Percentiles rank a stretch among this genome's conserved stretches.
Conservation (phyloP, 2,797 vertebrate genomes). For the Smutsia gigantea region DNA sequence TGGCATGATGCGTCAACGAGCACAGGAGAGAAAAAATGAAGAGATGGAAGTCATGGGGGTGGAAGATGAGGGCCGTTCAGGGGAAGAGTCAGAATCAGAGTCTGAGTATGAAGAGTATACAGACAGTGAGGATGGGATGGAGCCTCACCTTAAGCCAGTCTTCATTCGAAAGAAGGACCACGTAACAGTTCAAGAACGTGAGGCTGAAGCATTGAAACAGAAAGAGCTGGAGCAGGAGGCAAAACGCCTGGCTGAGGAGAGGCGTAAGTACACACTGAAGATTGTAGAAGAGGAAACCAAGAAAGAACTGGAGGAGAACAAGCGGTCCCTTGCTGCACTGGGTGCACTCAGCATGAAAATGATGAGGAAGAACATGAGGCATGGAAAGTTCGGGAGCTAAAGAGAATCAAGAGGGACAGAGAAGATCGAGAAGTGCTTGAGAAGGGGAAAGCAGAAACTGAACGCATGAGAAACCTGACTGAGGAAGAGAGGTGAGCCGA, state of each 20-base stretch:
- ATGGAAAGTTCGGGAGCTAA: slow-evolving; percentile 98
- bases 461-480: slow-evolving; percentile 95
- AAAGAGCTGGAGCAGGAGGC: slow-evolving; percentile 95
- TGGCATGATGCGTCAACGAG: slow-evolving; percentile 94
- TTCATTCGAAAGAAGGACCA: slow-evolving; percentile 99
- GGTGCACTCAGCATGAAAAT: slow-evolving; percentile 96
- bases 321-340: slow-evolving; percentile 94
- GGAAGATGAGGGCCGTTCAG: slow-evolving; percentile 96
- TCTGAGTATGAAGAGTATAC: slow-evolving; percentile 99
- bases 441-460: slow-evolving; percentile 97
- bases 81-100: slow-evolving; percentile 95
- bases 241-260: slow-evolving; percentile 94
- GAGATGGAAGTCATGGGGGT: slow-evolving; percentile 97
- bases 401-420: slow-evolving; percentile 97
- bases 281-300: slow-evolving; percentile 99
- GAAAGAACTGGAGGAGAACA: slow-evolving; percentile 98
- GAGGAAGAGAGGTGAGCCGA: slow-evolving; percentile 97
- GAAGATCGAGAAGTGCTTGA: slow-evolving; percentile 95
- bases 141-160: slow-evolving; percentile 96
- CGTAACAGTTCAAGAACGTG: slow-evolving; percentile 96
- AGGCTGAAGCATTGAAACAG: slow-evolving; percentile 94
- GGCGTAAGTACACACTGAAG: slow-evolving; percentile 97
- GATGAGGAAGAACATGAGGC: slow-evolving; percentile 98
- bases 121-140: slow-evolving; percentile 97
- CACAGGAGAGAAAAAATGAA: slow-evolving; percentile 94